Base-by-base conservation (phyloP, 2,797 vertebrate species). In the Pangasius larnaudii region DNA sequence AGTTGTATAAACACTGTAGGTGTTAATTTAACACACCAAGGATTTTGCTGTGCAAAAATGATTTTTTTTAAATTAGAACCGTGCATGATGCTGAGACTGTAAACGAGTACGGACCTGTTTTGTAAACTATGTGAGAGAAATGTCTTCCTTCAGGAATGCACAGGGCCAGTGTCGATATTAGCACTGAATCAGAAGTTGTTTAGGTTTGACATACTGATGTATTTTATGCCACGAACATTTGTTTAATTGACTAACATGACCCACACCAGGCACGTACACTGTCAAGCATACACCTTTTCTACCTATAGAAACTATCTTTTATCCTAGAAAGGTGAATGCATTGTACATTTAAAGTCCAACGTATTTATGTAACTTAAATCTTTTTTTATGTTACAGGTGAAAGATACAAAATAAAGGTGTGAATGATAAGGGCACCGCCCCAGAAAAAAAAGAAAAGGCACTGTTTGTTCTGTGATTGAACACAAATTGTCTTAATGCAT, bases 1-100 rank as follows among this genome's bases (percentile, higher is more conserved):
- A 69, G 30, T 84, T 69, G 63, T 69, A 84, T 84, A 53, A 67
- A 84, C 81, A 83, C 39, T 11, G 39, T 13, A 65, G 46, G 82
- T 84, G 42, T 84, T 67, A 51, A 69, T 53, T 69, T 84, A 53
- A 61, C 85, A 86, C 77, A 71, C 86, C 36, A 6, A 53, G 46
- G 82, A 69, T 67, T 84, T 22, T 69, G n/a, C 61, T 69, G n/a
- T 84, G 39, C 19, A 24, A 84, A 84, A 67, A 10, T 33, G 2
- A 5, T 74, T 42, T 72, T 72, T n/a, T 67, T 11, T 2, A n/a
- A 49, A 84, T 84, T 69, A 53, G 19, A 36, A 53, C 30, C 0
- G 63, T 84, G 82, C 46, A 71, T 36, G 49, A 53, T 69, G 42
- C 46, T 51, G 61, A 49, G 16, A 84, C 42, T 67, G 9, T 51